A percentile compares a stretch with the other conserved stretches of the same genome.
These are phyloP conservation scores for Podiceps cristatus DNA, from an alignment of 2,113 vertebrate species.

Conservation along the genomic window DNA sequence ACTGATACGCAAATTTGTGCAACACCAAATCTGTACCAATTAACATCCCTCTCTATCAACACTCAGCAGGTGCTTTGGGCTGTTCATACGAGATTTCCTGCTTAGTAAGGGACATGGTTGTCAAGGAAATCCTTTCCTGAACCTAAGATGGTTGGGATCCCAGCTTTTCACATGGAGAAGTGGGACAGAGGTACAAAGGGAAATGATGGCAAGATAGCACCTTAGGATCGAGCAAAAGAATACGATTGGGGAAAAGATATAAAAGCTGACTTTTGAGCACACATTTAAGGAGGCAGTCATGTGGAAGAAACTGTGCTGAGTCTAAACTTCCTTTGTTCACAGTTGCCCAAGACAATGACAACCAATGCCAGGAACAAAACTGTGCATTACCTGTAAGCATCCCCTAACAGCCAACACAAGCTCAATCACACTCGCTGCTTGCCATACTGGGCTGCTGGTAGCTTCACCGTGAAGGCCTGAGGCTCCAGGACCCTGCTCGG, in stretches of 20 bases:
- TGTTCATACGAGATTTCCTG: background rate
- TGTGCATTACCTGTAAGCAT: background rate
- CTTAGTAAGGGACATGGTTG: background rate
- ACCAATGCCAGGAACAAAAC: background rate
- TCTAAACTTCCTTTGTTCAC: background rate
- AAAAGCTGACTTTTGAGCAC: background rate
- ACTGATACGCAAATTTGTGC: background rate
- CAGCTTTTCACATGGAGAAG: background rate
- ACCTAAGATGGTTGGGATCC: background rate
- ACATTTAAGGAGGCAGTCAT: background rate
- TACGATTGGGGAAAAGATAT: accelerated
- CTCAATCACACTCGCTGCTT: background rate
- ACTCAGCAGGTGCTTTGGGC: background rate
- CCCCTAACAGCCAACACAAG: background rate
- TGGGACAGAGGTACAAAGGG: background rate
- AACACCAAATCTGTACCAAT: background rate
- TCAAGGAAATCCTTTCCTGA: background rate
- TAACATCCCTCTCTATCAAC: background rate
- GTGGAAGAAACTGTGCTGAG: accelerated
- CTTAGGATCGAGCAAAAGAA: background rate
- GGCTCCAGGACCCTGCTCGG: background rate
- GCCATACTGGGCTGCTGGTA: background rate
- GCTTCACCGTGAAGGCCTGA: background rate
- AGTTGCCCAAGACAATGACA: background rate
- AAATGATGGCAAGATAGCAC: background rate